Evolutionary conservation across 2,113 vertebrate species (phyloP), one percentile per base, ranked within the genome.

Genomic region (Macheiramphus alcinus): DNA sequence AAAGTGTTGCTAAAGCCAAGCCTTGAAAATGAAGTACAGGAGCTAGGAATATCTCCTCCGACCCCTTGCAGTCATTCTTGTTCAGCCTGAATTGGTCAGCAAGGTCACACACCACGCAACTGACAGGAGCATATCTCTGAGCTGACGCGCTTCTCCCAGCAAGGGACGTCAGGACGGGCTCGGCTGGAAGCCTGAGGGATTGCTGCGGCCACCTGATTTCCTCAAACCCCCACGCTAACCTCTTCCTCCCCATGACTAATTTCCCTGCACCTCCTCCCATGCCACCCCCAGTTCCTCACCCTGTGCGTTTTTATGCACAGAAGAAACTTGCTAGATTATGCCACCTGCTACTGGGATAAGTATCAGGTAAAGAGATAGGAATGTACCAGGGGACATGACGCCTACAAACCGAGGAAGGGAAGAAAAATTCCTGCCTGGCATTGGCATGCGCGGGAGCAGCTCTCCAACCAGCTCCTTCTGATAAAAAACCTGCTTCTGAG

Each of bases 191-290:
- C 92, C 86, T 16, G 36, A 89, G 70, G 86, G 80, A 94, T 65
- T 40, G 83, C 73, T 87, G 70, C 0, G 14, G 92, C 92, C 86
- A 97, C 93, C 91, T 85, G 93, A 92, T 84, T 85, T 94, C 95
- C 86, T 92, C 88, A 86, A 59, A 1, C 72, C 91, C 83, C 70
- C 22, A 0, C 25, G 5, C 88, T 91, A 94, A 91, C 92, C 91
- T 95, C 93, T 95, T 95, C 88, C 94, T 95, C 83, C 72, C 70
- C 40, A 76, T 97, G 94, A 96, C 61, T 96, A 96, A 97, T 84
- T 93, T 92, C 75, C 90, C 82, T 59, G 75, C n/a, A n/a, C 72
- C 90, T 86, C 65, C 80, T 95, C 91, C 76, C 83, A 78, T 61
- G 3, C 66, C 36, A 5, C 42, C 65, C 75, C 34, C 34, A 34